A percentile compares a stretch with the other conserved stretches of the same genome.
Evolutionary conservation across 2,113 vertebrate genomes (phyloP).

Genomic region (Thunnus thynnus): DNA sequence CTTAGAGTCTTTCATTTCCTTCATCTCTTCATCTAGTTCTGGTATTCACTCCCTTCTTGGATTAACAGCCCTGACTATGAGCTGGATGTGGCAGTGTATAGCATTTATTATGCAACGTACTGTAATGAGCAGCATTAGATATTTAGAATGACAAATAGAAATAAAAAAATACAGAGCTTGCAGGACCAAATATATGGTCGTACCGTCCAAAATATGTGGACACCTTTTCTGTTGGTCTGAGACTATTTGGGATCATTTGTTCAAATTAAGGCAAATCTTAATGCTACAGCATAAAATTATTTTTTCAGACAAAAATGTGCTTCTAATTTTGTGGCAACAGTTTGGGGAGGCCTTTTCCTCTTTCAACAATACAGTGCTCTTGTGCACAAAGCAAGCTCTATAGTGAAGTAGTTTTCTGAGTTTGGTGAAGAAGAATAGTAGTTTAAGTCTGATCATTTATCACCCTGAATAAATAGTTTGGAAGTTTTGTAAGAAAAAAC

Average conservation of each 20-base stretch:
- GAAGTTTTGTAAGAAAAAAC: background rate
- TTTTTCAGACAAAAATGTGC: background rate
- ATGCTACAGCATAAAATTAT: background rate
- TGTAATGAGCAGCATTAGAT: background rate
- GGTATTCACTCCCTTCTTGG: conserved; percentile 4
- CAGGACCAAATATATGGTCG: background rate
- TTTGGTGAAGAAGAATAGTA: conserved; percentile 3
- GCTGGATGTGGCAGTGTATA: background rate
- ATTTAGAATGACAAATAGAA: background rate
- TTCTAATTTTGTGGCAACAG: conserved; percentile 10
- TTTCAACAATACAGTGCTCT: background rate
- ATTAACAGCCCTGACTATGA: conserved; percentile 7
- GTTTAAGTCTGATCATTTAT: background rate
- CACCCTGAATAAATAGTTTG: conserved; percentile 3
- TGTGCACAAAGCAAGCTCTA: background rate
- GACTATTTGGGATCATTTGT: background rate
- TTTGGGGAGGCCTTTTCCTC: background rate
- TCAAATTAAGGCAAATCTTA: background rate
- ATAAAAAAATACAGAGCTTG: background rate
- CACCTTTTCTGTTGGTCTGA: no score
- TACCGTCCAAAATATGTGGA: no score
- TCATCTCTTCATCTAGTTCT: conserved; percentile 34
- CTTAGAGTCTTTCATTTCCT: conserved; percentile 60
- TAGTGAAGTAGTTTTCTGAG: background rate
- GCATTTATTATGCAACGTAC: background rate